Percentiles rank a stretch among this genome's conserved stretches.
Evolutionary conservation across 1,140 invertebrate genomes (phyloP).

Genomic region (Mamestra configurata): DNA sequence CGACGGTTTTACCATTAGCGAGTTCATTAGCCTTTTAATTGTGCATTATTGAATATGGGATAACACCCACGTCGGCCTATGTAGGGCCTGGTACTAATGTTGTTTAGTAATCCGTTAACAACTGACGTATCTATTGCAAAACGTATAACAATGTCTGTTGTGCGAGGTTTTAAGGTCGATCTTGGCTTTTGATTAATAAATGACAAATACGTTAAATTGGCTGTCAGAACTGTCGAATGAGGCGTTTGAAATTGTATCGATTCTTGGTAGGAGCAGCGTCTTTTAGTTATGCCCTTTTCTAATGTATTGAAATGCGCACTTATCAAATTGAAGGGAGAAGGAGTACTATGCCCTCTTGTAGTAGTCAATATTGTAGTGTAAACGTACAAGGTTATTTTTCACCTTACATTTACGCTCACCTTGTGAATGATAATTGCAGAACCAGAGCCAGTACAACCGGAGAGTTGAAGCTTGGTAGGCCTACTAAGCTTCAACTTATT

Average conservation of each 20-base stretch:
- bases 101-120: slow-evolving; percentile 61
- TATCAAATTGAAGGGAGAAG: too few relatives aligned
- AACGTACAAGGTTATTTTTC: too few relatives aligned
- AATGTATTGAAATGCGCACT: too few relatives aligned
- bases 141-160: slow-evolving; percentile 51
- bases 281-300: too few relatives aligned
- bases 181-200: not conserved
- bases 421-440: too few relatives aligned
- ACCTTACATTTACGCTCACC: too few relatives aligned
- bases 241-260: not conserved
- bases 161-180: slow-evolving; percentile 2
- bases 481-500: too few relatives aligned
- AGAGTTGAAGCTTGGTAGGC: too few relatives aligned
- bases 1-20: slow-evolving; percentile 50
- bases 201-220: not conserved
- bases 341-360: too few relatives aligned
- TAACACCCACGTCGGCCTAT: slow-evolving; percentile 64
- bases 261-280: too few relatives aligned
- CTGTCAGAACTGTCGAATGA: not conserved
- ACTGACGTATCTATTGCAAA: slow-evolving; percentile 53
- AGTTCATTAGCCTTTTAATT: slow-evolving; percentile 72
- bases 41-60: slow-evolving; percentile 67
- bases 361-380: too few relatives aligned
- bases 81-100: slow-evolving; percentile 53
- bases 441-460: too few relatives aligned